Percentiles rank a stretch among this genome's conserved stretches.
Evolutionary conservation across 1,140 invertebrate genomes (phyloP).

Genomic region (Drosophila rufa): DNA sequence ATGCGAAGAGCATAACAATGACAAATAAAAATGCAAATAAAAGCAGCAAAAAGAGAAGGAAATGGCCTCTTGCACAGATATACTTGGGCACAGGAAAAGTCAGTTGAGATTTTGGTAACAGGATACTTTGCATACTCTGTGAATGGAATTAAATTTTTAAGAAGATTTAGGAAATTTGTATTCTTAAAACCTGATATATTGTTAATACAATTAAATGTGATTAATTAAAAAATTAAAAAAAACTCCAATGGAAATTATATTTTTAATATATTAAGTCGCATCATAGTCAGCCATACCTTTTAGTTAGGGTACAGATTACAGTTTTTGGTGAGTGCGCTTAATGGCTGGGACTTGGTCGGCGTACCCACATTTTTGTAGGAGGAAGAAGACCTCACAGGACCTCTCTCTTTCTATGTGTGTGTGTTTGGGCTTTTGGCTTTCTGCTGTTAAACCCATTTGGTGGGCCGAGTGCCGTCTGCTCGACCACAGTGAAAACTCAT

Average conservation of each 20-base stretch:
- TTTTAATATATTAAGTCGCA: too few species aligned
- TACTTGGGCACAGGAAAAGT: constrained; percentile 1
- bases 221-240: too few species aligned
- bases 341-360: constrained; percentile 43
- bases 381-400: constrained; percentile 6
- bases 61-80: constrained; percentile 1
- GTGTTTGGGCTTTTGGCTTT: constrained; percentile 73
- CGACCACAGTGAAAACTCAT: constrained; percentile 82
- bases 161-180: too few species aligned
- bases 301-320: constrained; percentile 54
- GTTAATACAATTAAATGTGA: too few species aligned
- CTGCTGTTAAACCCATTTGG: constrained; percentile 70
- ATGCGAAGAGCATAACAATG: constrained; percentile 75
- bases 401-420: constrained; percentile 19
- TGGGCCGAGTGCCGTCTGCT: constrained; percentile 38
- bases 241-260: too few species aligned
- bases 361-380: constrained; percentile 42
- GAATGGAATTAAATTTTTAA: not conserved
- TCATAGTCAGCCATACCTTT: not conserved
- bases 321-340: constrained; percentile 61
- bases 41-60: constrained; percentile 16
- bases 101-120: not conserved
- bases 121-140: not conserved
- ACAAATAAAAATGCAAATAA: constrained; percentile 61
- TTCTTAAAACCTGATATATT: too few species aligned